Evolutionary conservation across 2,113 vertebrate genomes (phyloP).

Genomic region (Labeo catla): DNA sequence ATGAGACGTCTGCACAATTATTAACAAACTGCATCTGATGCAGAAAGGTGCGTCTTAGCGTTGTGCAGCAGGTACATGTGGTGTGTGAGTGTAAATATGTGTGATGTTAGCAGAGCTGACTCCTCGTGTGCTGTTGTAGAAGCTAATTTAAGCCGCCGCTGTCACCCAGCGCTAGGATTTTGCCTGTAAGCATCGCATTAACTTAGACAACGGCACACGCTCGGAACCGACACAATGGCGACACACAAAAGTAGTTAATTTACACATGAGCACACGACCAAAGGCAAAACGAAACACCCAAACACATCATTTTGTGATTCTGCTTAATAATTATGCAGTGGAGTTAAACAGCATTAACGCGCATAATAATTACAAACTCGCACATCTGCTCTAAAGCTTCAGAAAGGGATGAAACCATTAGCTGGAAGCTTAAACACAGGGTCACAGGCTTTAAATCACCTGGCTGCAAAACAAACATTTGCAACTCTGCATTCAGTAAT

Average conservation of each 20-base stretch:
- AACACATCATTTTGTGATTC: conserved; percentile 21
- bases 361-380: neutral
- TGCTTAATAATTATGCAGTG: conserved; percentile 4
- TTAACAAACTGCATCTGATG: neutral
- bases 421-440: neutral
- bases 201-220: conserved; percentile 16
- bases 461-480: neutral
- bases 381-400: neutral
- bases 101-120: conserved; percentile 65
- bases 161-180: conserved; percentile 64
- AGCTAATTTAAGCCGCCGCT: conserved; percentile 66
- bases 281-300: conserved; percentile 16
- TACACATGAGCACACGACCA: conserved; percentile 9
- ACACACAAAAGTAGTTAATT: neutral
- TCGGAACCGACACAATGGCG: neutral
- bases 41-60: conserved; percentile 3
- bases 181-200: conserved; percentile 64
- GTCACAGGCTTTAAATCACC: neutral
- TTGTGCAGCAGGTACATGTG: neutral
- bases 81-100: conserved; percentile 45
- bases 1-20: neutral
- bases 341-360: conserved; percentile 18
- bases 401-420: neutral
- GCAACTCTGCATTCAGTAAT: conserved; percentile 8
- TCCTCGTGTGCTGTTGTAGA: conserved; percentile 62